These are phyloP conservation scores for Tachina lurida DNA, from an alignment of 2,888 invertebrate genomes.

Conservation along the genomic window DNA sequence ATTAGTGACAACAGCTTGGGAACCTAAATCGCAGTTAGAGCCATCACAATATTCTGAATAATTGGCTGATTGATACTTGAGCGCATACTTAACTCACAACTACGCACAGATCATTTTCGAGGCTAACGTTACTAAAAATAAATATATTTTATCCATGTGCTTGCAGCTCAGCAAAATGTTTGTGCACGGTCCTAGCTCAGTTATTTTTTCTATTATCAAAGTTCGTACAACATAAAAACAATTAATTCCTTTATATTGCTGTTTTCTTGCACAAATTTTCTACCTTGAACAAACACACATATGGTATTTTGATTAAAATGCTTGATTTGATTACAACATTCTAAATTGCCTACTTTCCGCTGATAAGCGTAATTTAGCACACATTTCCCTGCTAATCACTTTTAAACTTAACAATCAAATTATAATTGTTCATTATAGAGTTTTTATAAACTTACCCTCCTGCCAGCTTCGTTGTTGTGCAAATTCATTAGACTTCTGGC, in stretches of 20 bases:
- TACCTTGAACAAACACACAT: constrained; percentile 2
- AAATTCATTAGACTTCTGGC: constrained; percentile 97
- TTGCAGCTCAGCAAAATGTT: no score
- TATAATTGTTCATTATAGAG: neutral
- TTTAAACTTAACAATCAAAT: neutral
- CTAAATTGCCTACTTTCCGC: constrained; percentile 40
- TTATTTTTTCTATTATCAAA: no score
- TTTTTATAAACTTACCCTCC: constrained; percentile 88
- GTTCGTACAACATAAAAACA: neutral
- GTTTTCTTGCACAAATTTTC: neutral
- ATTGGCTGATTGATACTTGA: no score
- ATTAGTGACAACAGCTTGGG: no score
- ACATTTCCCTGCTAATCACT: constrained; percentile 6
- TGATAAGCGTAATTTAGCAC: neutral
- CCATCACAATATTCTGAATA: no score
- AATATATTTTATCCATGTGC: no score
- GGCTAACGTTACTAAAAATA: no score
- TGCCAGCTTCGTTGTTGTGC: constrained; percentile 98
- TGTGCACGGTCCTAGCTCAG: no score
- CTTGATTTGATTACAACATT: constrained; percentile 58
- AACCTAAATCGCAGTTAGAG: no score
- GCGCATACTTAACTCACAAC: no score
- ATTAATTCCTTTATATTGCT: constrained; percentile 31
- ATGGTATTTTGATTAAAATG: constrained; percentile 35
- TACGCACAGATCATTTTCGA: no score